phyloP scores from a whole-genome alignment of 1,140 invertebrate genomes.

The Megalopta genalis region DNA sequence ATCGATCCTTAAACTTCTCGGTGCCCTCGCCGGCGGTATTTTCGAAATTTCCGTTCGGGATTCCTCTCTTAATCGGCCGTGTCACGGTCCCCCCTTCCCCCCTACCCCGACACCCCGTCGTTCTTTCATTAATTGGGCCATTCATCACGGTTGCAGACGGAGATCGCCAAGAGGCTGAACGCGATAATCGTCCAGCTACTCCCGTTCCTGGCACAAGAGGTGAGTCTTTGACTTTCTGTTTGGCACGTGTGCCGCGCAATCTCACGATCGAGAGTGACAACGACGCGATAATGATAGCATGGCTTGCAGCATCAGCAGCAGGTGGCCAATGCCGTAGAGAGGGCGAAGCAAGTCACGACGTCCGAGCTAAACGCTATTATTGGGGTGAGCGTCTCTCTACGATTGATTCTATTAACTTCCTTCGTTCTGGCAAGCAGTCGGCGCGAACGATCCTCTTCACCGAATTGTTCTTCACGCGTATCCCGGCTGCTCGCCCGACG shows the following conservation, averaged over 20 bases:
- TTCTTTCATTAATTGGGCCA: background rate
- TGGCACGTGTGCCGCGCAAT: constrained; percentile 69
- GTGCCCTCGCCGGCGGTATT: background rate
- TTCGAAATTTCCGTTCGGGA: background rate
- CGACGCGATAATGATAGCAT: constrained; percentile 79
- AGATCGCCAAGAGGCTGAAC: constrained; percentile 96
- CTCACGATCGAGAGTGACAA: constrained; percentile 74
- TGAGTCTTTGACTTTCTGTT: constrained; percentile 76
- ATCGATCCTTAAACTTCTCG: background rate
- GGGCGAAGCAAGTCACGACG: constrained; percentile 98
- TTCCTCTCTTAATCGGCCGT: background rate
- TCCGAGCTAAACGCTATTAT: constrained; percentile 95
- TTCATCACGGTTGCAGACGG: constrained; percentile 86
- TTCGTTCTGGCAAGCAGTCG: constrained; percentile 31
- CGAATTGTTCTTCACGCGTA: no score
- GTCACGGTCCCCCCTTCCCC: background rate
- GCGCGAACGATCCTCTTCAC: constrained; percentile 27
- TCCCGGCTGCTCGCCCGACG: no score
- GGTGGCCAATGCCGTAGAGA: constrained; percentile 94
- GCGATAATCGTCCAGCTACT: constrained; percentile 95
- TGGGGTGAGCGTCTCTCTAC: constrained; percentile 84
- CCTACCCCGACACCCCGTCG: accelerated
- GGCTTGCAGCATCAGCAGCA: constrained; percentile 91
- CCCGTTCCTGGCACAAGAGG: constrained; percentile 94
- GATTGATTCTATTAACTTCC: constrained; percentile 36